These are phyloP conservation scores for Caenorhabditis sp. DNA, from an alignment of 2,888 invertebrate species.

Conservation along the genomic window DNA sequence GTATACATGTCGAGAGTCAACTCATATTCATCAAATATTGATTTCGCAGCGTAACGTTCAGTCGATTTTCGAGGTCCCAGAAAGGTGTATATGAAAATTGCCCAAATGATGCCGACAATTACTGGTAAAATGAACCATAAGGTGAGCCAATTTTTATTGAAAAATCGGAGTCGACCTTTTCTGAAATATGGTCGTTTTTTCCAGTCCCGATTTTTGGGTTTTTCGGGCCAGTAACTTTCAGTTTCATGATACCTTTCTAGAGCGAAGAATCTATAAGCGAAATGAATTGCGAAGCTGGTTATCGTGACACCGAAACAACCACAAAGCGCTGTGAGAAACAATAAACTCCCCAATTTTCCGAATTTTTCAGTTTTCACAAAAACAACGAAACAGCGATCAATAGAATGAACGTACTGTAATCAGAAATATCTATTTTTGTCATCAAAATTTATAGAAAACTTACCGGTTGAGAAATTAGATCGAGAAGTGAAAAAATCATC, in stretches of 20 bases:
- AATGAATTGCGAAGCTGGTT: neutral
- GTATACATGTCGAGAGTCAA: conserved; percentile 2
- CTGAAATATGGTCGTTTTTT: no score
- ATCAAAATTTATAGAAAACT: neutral
- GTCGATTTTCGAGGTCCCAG: neutral
- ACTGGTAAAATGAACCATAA: neutral
- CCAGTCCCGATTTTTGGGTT: neutral
- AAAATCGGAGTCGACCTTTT: neutral
- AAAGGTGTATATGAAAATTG: neutral
- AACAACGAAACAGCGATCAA: neutral
- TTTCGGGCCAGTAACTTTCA: no score
- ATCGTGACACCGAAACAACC: neutral
- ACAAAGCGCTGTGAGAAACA: neutral
- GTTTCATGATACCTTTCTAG: neutral
- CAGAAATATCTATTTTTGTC: neutral
- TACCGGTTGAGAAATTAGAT: conserved; percentile 22
- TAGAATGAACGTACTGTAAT: conserved; percentile 22
- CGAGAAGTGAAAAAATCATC: conserved; percentile 19
- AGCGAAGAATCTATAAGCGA: neutral
- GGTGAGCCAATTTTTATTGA: neutral
- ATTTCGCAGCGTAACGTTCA: neutral
- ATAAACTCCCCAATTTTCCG: neutral
- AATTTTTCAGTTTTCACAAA: neutral
- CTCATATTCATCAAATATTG: conserved; percentile 1
- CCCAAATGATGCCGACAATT: neutral